phyloP scores from a whole-genome alignment of 2,888 invertebrate species.

The Ernsta delagoae region DNA sequence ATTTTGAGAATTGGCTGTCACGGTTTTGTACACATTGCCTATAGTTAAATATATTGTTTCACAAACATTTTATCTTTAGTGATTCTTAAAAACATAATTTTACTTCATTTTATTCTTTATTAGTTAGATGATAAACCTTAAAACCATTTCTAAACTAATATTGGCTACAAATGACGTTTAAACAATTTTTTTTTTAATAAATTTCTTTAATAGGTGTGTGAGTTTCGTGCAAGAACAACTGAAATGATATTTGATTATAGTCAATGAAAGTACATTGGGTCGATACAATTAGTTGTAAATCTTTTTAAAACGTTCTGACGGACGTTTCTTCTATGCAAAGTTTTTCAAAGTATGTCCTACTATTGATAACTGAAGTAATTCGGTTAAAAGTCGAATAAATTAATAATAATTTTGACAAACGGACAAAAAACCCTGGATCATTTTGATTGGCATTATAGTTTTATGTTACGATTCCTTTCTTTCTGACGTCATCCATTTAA shows the following conservation, averaged over 20 bases:
- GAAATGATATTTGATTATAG: not conserved
- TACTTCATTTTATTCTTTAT: too few species aligned
- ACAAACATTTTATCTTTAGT: too few species aligned
- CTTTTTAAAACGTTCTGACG: conserved; percentile 12
- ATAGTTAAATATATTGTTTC: not conserved
- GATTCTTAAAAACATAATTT: too few species aligned
- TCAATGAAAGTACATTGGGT: not conserved
- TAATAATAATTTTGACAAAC: conserved; percentile 38
- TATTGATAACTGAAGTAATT: not conserved
- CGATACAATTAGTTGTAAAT: not conserved
- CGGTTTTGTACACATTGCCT: not conserved
- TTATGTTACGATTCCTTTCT: too few species aligned
- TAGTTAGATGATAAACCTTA: too few species aligned
- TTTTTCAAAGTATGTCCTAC: not conserved
- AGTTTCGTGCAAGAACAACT: too few species aligned
- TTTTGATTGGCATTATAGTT: conserved; percentile 11
- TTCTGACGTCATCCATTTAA: too few species aligned
- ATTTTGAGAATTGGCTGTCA: not conserved
- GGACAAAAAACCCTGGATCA: conserved; percentile 23
- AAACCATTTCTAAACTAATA: too few species aligned
- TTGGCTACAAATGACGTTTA: too few species aligned
- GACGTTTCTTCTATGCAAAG: conserved; percentile 18
- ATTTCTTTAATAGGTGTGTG: too few species aligned
- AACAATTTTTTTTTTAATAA: too few species aligned
- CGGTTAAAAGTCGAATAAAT: not conserved